Percentiles rank a stretch among this genome's conserved stretches.
phyloP scores from a whole-genome alignment of 1,140 invertebrate genomes.

The Ectropis grisescens region DNA sequence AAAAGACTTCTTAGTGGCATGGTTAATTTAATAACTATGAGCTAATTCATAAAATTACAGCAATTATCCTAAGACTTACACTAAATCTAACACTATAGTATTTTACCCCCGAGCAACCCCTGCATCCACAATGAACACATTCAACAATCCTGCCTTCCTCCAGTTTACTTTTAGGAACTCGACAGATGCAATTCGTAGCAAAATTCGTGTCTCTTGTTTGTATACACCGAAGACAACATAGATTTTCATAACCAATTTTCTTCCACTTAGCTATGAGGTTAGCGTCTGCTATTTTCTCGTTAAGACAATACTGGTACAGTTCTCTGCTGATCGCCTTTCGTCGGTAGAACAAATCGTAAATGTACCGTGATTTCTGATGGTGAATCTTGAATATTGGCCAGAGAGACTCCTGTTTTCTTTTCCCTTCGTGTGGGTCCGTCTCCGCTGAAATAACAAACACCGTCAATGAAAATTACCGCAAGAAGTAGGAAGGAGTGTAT shows the following conservation, averaged over 20 bases:
- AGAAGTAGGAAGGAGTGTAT: no score
- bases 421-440: slow-evolving; percentile 98
- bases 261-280: slow-evolving; percentile 99
- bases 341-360: slow-evolving; percentile 97
- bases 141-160: slow-evolving; percentile 98
- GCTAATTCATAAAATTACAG: no score
- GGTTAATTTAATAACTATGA: no score
- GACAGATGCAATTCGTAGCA: slow-evolving; percentile 98
- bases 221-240: slow-evolving; percentile 99
- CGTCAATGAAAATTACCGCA: no score
- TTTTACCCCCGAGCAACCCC: slow-evolving; percentile 90
- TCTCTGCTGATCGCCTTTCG: slow-evolving; percentile 97
- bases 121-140: slow-evolving; percentile 97
- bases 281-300: slow-evolving; percentile 97
- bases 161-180: slow-evolving; percentile 97
- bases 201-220: slow-evolving; percentile 99
- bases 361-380: slow-evolving; percentile 97
- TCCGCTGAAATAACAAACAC: slow-evolving; percentile 84
- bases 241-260: slow-evolving; percentile 99
- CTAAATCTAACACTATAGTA: no score
- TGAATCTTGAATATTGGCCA: slow-evolving; percentile 99
- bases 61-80: no score
- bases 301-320: slow-evolving; percentile 96
- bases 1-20: no score
- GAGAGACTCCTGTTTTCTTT: slow-evolving; percentile 96